phyloP scores from a whole-genome alignment of 2,888 invertebrate genomes.

The Sisyra nigra region DNA sequence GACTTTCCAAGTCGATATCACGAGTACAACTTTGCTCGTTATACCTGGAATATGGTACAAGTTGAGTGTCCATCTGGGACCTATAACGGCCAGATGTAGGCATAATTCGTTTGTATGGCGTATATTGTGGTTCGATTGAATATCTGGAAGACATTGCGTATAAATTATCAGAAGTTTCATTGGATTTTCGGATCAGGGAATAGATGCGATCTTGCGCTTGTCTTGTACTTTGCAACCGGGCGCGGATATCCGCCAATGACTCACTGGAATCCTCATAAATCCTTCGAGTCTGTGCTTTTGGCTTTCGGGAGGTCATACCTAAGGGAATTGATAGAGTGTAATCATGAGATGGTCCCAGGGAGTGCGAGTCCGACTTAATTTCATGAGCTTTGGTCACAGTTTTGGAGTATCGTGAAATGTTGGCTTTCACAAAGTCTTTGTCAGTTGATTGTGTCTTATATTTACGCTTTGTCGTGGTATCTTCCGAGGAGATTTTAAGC shows the following conservation, averaged over 20 bases:
- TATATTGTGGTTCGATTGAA: neutral
- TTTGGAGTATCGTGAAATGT: too few relatives aligned
- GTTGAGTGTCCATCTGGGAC: too few relatives aligned
- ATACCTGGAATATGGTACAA: too few relatives aligned
- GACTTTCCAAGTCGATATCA: too few relatives aligned
- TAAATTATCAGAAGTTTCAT: neutral
- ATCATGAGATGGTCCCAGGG: neutral
- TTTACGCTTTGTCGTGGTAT: slow-evolving; percentile 24
- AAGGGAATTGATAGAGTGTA: neutral
- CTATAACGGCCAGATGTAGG: neutral
- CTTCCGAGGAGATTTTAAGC: slow-evolving; percentile 21
- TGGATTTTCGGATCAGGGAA: neutral
- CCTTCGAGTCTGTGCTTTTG: slow-evolving; percentile 6
- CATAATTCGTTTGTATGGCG: neutral
- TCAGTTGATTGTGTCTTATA: slow-evolving; percentile 20
- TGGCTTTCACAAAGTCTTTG: too few relatives aligned
- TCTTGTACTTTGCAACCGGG: neutral
- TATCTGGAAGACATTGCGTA: slow-evolving; percentile 1
- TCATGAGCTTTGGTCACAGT: too few relatives aligned
- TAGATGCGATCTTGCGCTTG: neutral
- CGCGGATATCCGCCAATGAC: neutral
- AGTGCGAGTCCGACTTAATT: neutral
- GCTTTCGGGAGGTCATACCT: too few relatives aligned
- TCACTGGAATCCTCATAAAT: neutral
- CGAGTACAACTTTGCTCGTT: too few relatives aligned